Conservation (phyloP, 1,140 invertebrate genomes). For the Bilobella aurantiaca region DNA sequence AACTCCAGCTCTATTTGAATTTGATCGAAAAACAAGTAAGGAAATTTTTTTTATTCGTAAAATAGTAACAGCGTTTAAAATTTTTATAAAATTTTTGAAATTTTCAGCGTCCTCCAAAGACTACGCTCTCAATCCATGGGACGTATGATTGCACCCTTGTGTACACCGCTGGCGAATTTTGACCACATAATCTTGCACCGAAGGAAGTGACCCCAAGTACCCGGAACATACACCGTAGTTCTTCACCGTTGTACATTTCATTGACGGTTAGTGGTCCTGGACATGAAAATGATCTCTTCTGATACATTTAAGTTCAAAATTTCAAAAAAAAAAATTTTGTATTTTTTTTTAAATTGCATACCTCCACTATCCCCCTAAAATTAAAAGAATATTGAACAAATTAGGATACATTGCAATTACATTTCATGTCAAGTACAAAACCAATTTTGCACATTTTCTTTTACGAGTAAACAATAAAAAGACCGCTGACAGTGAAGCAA, state of each 20-base stretch:
- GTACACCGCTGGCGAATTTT: slow-evolving; percentile 25
- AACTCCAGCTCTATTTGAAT: not conserved
- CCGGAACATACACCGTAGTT: slow-evolving; percentile 20
- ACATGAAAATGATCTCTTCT: not conserved
- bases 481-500: too few species aligned
- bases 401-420: too few species aligned
- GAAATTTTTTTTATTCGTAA: not conserved
- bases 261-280: slow-evolving; percentile 18
- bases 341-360: not conserved
- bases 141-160: slow-evolving; percentile 23
- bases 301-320: not conserved
- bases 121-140: slow-evolving; percentile 27
- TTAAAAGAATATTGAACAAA: not conserved
- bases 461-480: too few species aligned
- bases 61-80: too few species aligned
- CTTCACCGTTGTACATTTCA: slow-evolving; percentile 6
- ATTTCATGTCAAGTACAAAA: too few species aligned
- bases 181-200: slow-evolving; percentile 26
- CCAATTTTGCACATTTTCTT: too few species aligned
- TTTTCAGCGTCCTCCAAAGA: slow-evolving; percentile 12
- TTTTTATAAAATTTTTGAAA: not conserved
- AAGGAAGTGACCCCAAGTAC: slow-evolving; percentile 24
- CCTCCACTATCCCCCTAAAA: slow-evolving; percentile 31
- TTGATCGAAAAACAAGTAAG: not conserved
- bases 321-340: not conserved